These are phyloP conservation scores for Spatulosminthurus flaviceps DNA, from an alignment of 2,888 invertebrate species.

Conservation along the genomic window DNA sequence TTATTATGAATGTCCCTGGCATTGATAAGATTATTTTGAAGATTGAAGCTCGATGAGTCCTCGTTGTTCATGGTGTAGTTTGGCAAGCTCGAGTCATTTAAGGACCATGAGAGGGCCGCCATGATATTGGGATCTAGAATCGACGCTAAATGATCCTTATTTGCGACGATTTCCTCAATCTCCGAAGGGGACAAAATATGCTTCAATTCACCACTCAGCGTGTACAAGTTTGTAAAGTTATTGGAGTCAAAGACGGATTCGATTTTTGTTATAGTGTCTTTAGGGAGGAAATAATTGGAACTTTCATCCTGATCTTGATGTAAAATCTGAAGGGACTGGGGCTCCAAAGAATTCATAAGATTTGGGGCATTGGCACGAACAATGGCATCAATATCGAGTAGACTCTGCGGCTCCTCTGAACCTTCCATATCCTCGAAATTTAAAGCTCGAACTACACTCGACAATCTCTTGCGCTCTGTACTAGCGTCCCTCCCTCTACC, in stretches of 20 bases:
- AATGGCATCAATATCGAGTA: constrained; percentile 62
- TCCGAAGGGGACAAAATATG: constrained; percentile 65
- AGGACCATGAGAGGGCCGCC: constrained; percentile 63
- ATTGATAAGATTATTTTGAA: constrained; percentile 33
- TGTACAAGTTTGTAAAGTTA: constrained; percentile 65
- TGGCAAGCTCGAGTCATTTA: constrained; percentile 62
- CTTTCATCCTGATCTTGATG: constrained; percentile 50
- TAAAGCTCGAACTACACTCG: constrained; percentile 25
- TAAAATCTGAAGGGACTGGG: constrained; percentile 45
- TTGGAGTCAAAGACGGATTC: constrained; percentile 61
- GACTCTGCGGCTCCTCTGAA: constrained; percentile 32
- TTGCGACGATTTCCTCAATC: constrained; percentile 65
- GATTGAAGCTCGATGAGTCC: constrained; percentile 35
- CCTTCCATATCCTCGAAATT: constrained; percentile 34
- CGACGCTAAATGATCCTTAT: constrained; percentile 64
- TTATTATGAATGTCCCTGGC: neutral
- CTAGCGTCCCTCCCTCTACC: neutral
- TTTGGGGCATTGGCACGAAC: constrained; percentile 60
- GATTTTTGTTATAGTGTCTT: constrained; percentile 59
- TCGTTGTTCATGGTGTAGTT: constrained; percentile 21
- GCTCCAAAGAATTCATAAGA: constrained; percentile 51
- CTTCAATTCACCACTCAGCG: constrained; percentile 64
- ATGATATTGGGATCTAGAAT: constrained; percentile 64
- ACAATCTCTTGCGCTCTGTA: constrained; percentile 14
- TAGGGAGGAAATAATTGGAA: constrained; percentile 60